Conservation (phyloP, 2,888 invertebrate species). For the Kuschelorhynchus macadamiae region DNA sequence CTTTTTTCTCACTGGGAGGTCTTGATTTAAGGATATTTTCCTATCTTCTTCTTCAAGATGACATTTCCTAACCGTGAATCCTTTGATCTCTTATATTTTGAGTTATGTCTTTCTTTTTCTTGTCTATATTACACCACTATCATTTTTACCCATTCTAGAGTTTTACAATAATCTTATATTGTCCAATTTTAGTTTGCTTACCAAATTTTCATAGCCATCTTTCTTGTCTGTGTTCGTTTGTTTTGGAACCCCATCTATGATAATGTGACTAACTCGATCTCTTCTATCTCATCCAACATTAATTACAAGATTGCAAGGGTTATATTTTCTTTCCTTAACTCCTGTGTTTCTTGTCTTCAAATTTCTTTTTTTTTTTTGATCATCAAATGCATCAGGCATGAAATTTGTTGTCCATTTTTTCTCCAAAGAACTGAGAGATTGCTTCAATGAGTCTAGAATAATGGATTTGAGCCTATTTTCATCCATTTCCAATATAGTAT, state of each 20-base stretch:
- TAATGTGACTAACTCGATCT: slow-evolving; percentile 18
- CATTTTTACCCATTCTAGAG: not conserved
- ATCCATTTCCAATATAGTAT: slow-evolving; percentile 6
- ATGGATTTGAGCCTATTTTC: too few relatives aligned
- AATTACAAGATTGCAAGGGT: slow-evolving; percentile 15
- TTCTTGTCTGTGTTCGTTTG: slow-evolving; percentile 2
- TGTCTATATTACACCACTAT: not conserved
- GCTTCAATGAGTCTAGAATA: slow-evolving; percentile 9
- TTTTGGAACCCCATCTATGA: slow-evolving; percentile 23
- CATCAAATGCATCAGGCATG: slow-evolving; percentile 26
- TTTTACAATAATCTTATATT: slow-evolving; percentile 1
- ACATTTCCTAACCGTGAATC: slow-evolving; percentile 1
- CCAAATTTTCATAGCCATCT: not conserved
- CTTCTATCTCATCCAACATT: slow-evolving; percentile 19
- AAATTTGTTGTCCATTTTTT: slow-evolving; percentile 9
- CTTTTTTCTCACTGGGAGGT: slow-evolving; percentile 5
- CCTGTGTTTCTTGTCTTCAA: slow-evolving; percentile 2
- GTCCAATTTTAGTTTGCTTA: not conserved
- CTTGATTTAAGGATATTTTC: slow-evolving; percentile 8
- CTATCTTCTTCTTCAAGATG: not conserved
- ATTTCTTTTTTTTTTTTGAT: slow-evolving; percentile 17
- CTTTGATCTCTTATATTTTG: not conserved
- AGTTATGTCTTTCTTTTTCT: not conserved
- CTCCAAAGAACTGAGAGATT: slow-evolving; percentile 10
- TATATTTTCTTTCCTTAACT: slow-evolving; percentile 21